phyloP scores from a whole-genome alignment of 2,888 invertebrate genomes.

The Drepana falcataria region DNA sequence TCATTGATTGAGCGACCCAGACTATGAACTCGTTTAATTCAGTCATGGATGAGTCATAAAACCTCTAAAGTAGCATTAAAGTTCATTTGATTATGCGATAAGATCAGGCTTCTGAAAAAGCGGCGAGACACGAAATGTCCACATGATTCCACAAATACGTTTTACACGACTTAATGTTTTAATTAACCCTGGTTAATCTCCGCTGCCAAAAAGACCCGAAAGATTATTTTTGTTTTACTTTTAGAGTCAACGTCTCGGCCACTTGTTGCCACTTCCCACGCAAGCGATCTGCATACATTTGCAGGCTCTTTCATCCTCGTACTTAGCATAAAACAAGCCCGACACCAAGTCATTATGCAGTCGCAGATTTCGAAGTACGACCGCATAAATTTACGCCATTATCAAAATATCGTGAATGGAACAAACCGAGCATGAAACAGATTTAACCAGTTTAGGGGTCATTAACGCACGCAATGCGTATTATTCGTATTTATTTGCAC shows the following conservation, averaged over 20 bases:
- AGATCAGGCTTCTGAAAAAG: background rate
- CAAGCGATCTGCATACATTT: slow-evolving; percentile 72
- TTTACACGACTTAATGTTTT: slow-evolving; percentile 42
- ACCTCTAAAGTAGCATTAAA: too few species aligned
- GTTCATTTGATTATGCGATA: slow-evolving; percentile 8
- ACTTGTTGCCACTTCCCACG: slow-evolving; percentile 78
- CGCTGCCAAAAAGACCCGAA: slow-evolving; percentile 42
- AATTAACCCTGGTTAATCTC: slow-evolving; percentile 55
- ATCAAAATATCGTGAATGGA: slow-evolving; percentile 75
- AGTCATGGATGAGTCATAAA: too few species aligned
- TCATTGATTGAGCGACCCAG: too few species aligned
- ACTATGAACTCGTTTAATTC: too few species aligned
- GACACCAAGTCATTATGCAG: slow-evolving; percentile 72
- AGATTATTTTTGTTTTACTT: slow-evolving; percentile 43
- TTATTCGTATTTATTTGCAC: slow-evolving; percentile 36
- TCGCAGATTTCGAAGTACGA: slow-evolving; percentile 65
- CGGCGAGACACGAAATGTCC: slow-evolving; percentile 6
- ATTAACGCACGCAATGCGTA: slow-evolving; percentile 70
- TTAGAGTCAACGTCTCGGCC: slow-evolving; percentile 50
- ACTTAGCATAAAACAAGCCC: slow-evolving; percentile 76
- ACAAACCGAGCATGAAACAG: slow-evolving; percentile 56
- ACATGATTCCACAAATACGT: slow-evolving; percentile 9
- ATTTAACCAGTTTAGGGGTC: slow-evolving; percentile 64
- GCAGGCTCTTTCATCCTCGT: slow-evolving; percentile 66
- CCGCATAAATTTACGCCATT: slow-evolving; percentile 73